Evolutionary conservation across 2,113 vertebrate species (phyloP).

Genomic region (Brachypteracias leptosomus): DNA sequence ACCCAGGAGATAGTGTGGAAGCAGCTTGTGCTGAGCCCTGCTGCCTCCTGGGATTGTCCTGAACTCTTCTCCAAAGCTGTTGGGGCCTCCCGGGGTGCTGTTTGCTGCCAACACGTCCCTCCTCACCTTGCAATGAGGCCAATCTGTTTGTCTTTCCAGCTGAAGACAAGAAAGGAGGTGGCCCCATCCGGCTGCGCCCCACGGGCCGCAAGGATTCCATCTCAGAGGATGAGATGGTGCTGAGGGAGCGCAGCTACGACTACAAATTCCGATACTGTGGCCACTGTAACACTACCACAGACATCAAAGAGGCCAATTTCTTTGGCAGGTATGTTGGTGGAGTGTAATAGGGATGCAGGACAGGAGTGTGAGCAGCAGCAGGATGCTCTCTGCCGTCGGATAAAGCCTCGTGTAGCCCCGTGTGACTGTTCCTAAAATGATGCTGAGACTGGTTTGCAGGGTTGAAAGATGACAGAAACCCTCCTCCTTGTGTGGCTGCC

Average conservation of each 20-base stretch:
- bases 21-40: background rate
- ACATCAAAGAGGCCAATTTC: constrained; percentile 99
- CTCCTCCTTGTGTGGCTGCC: background rate
- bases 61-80: background rate
- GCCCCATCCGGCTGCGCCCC: constrained; percentile 87
- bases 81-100: background rate
- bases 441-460: background rate
- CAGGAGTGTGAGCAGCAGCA: background rate
- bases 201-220: constrained; percentile 92
- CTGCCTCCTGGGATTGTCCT: background rate
- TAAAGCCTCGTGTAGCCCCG: background rate
- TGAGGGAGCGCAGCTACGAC: constrained; percentile 93
- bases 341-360: background rate
- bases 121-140: background rate
- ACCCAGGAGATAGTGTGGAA: background rate
- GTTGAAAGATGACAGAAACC: background rate
- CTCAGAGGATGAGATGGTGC: constrained; percentile 91
- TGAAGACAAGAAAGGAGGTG: constrained; percentile 90
- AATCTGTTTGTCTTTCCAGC: constrained; percentile 57
- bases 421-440: background rate
- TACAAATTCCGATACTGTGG: constrained; percentile 98
- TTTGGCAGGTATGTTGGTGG: constrained; percentile 87
- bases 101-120: background rate
- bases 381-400: background rate
- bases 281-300: constrained; percentile 98